Conservation (phyloP, 2,888 invertebrate species). For the Neoaliturus tenellus region DNA sequence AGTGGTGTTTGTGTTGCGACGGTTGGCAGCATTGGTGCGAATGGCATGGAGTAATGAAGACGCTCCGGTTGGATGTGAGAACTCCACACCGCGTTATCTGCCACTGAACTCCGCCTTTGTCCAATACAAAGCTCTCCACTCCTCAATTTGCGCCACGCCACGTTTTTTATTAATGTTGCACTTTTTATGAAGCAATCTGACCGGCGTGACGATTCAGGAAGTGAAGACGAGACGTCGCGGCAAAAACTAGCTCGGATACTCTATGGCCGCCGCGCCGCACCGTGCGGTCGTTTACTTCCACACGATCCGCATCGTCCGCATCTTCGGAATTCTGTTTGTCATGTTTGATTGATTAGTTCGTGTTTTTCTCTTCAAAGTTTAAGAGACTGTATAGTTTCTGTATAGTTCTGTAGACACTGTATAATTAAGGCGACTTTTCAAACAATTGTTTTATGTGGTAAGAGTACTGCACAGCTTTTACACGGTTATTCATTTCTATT, state of each 20-base stretch:
- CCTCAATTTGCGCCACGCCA: slow-evolving; percentile 42
- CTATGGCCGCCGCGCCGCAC: slow-evolving; percentile 8
- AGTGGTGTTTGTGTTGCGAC: background rate
- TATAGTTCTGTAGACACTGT: no score
- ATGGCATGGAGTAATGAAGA: slow-evolving; percentile 27
- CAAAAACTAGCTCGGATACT: slow-evolving; percentile 29
- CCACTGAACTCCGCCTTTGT: slow-evolving; percentile 48
- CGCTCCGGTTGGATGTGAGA: slow-evolving; percentile 40
- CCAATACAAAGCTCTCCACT: slow-evolving; percentile 47
- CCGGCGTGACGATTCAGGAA: slow-evolving; percentile 35
- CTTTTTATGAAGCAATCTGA: slow-evolving; percentile 41
- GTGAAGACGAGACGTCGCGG: slow-evolving; percentile 32
- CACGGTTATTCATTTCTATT: no score
- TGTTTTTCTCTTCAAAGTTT: background rate
- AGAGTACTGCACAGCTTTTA: no score
- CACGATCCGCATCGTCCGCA: no score
- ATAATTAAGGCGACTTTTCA: no score
- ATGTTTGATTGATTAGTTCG: background rate
- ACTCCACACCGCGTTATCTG: slow-evolving; percentile 45
- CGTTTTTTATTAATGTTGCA: slow-evolving; percentile 50
- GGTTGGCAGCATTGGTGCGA: slow-evolving; percentile 31
- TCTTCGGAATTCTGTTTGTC: background rate
- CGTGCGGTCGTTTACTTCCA: background rate
- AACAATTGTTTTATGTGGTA: no score
- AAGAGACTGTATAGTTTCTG: no score